A percentile compares a stretch with the other conserved stretches of the same genome.
Conservation (phyloP, 1,140 invertebrate species). For the Pygmarrhopalites habei region DNA sequence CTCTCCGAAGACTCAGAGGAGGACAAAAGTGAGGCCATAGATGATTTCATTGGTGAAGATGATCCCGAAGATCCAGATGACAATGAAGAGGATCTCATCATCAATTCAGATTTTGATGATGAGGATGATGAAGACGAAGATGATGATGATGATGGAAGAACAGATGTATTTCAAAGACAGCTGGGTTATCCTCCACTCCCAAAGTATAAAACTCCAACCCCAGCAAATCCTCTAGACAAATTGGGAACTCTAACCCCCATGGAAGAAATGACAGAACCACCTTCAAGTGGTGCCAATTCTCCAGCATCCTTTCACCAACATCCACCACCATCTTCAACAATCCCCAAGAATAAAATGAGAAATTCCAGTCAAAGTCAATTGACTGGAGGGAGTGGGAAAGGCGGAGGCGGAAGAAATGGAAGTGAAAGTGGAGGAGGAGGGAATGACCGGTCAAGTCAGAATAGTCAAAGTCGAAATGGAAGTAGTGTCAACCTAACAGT, state of each 20-base stretch:
- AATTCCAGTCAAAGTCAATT: too few species aligned
- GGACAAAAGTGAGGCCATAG: slow-evolving; percentile 6
- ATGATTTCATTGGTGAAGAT: slow-evolving; percentile 1
- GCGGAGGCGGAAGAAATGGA: too few species aligned
- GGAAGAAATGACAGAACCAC: slow-evolving; percentile 23
- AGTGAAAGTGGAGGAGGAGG: too few species aligned
- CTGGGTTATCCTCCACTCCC: slow-evolving; percentile 29
- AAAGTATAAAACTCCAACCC: slow-evolving; percentile 24
- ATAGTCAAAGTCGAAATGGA: not conserved
- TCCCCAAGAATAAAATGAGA: too few species aligned
- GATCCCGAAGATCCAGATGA: slow-evolving; percentile 14
- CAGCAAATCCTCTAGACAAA: slow-evolving; percentile 7
- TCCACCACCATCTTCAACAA: not conserved
- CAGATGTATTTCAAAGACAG: slow-evolving; percentile 22
- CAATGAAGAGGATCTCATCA: slow-evolving; percentile 6
- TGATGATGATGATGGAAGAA: slow-evolving; percentile 13
- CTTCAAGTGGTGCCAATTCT: not conserved
- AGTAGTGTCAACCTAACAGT: slow-evolving; percentile 1
- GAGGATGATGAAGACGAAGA: slow-evolving; percentile 26
- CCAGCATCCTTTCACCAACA: not conserved
- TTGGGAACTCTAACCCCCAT: slow-evolving; percentile 21
- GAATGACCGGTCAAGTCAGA: too few species aligned
- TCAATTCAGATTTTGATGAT: slow-evolving; percentile 11
- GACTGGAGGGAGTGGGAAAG: too few species aligned
- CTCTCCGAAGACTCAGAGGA: slow-evolving; percentile 3